phyloP scores from a whole-genome alignment of 2,113 vertebrate genomes.

The Chloroceryle aenea region DNA sequence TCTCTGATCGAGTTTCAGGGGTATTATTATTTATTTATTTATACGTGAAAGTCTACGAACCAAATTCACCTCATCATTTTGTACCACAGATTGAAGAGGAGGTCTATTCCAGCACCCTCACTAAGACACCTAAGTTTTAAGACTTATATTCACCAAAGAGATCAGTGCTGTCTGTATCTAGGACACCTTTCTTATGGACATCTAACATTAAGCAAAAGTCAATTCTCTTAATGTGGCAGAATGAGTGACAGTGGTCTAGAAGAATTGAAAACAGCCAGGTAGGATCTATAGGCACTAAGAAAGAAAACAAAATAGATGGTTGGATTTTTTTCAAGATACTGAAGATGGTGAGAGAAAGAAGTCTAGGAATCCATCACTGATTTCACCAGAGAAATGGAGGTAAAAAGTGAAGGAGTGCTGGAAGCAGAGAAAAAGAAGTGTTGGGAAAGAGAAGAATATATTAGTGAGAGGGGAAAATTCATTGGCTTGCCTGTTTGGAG shows the following conservation, averaged over 20 bases:
- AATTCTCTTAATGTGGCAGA: neutral
- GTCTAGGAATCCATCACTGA: rapidly evolving
- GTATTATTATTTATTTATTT: constrained; percentile 46
- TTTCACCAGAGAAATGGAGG: neutral
- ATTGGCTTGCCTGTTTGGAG: neutral
- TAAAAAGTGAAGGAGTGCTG: neutral
- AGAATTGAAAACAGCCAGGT: neutral
- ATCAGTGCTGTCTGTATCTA: neutral
- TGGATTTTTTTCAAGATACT: neutral
- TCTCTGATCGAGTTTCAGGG: constrained; percentile 21
- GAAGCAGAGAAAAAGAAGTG: neutral
- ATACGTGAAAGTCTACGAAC: neutral
- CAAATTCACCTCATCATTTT: neutral
- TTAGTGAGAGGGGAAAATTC: rapidly evolving
- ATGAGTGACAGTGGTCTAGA: rapidly evolving
- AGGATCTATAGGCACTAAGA: neutral
- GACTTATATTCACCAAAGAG: neutral
- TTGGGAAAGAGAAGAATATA: neutral
- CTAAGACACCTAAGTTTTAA: rapidly evolving
- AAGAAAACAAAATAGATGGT: neutral
- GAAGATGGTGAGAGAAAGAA: neutral
- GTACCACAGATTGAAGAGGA: neutral
- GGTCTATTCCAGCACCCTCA: neutral
- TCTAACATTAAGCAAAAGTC: neutral
- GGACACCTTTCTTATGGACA: neutral